These are phyloP conservation scores for Drosophila atripex DNA, from an alignment of 2,888 invertebrate genomes.

Conservation along the genomic window DNA sequence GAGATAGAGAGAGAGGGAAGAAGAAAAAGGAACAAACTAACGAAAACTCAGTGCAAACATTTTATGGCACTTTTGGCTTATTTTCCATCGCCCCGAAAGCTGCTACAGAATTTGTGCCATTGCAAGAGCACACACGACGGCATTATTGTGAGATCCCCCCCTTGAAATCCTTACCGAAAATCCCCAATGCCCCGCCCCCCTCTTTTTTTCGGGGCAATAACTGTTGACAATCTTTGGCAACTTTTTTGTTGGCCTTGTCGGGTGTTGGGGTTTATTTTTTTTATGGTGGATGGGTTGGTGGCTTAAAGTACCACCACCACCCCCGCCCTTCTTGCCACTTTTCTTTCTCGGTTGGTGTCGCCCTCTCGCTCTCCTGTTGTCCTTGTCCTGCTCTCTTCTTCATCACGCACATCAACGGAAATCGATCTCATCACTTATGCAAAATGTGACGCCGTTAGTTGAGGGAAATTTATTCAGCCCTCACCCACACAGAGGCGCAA, in stretches of 20 bases:
- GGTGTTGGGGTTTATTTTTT: background rate
- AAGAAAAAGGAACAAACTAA: slow-evolving; percentile 44
- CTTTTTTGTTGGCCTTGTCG: slow-evolving; percentile 51
- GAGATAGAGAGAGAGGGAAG: background rate
- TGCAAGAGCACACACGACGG: slow-evolving; percentile 43
- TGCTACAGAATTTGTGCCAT: background rate
- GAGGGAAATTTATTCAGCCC: slow-evolving; percentile 64
- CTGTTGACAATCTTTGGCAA: slow-evolving; percentile 77
- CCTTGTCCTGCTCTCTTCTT: slow-evolving; percentile 31
- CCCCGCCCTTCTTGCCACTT: background rate
- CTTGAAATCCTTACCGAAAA: background rate
- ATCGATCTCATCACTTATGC: slow-evolving; percentile 79
- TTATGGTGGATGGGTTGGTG: slow-evolving; percentile 5
- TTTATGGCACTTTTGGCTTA: slow-evolving; percentile 77
- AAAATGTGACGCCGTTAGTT: slow-evolving; percentile 79
- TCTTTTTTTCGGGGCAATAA: slow-evolving; percentile 56
- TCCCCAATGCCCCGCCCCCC: background rate
- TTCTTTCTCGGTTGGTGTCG: background rate
- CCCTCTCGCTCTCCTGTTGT: background rate
- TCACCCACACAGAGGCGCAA: slow-evolving; percentile 5
- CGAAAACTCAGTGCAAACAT: slow-evolving; percentile 71
- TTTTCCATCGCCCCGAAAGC: slow-evolving; percentile 49
- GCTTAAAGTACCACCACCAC: background rate
- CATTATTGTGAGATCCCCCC: slow-evolving; percentile 25
- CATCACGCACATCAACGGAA: slow-evolving; percentile 73